Percentiles rank a stretch among this genome's conserved stretches.
These are phyloP conservation scores for Megaceryle alcyon DNA, from an alignment of 2,797 vertebrate species.

Conservation along the genomic window DNA sequence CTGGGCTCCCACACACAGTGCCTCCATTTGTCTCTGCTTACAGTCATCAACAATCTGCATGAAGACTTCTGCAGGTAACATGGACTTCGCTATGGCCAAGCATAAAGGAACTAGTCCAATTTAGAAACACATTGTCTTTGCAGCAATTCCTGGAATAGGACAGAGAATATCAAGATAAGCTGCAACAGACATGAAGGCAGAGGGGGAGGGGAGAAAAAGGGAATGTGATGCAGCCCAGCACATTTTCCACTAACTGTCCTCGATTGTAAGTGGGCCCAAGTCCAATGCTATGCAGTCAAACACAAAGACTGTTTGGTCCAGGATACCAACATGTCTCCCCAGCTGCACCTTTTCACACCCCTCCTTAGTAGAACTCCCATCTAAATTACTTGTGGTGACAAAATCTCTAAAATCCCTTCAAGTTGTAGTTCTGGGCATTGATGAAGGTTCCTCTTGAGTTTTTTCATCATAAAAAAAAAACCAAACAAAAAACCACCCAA, in stretches of 20 bases:
- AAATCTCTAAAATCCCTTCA: not conserved
- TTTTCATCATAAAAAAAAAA: not conserved
- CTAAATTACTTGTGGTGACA: not conserved
- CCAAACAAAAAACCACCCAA: not conserved
- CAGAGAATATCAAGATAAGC: not conserved
- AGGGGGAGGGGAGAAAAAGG: not conserved
- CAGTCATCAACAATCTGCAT: fast-evolving
- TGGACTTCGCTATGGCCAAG: fast-evolving
- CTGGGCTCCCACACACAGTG: fast-evolving
- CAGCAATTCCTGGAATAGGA: not conserved
- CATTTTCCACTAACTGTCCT: not conserved
- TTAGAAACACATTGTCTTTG: fast-evolving
- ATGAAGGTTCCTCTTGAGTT: not conserved
- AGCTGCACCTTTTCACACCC: not conserved
- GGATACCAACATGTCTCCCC: not conserved
- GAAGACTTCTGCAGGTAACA: not conserved
- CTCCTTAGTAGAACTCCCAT: not conserved
- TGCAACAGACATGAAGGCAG: fast-evolving
- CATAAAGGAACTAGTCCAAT: not conserved
- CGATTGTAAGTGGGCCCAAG: fast-evolving
- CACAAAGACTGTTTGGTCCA: not conserved
- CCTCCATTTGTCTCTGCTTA: not conserved
- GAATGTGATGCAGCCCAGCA: fast-evolving
- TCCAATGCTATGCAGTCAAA: not conserved
- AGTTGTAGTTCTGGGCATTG: not conserved